Percentiles rank a stretch among this genome's conserved stretches.
Conservation (phyloP, 2,888 invertebrate genomes). For the Trachelus stipa region DNA sequence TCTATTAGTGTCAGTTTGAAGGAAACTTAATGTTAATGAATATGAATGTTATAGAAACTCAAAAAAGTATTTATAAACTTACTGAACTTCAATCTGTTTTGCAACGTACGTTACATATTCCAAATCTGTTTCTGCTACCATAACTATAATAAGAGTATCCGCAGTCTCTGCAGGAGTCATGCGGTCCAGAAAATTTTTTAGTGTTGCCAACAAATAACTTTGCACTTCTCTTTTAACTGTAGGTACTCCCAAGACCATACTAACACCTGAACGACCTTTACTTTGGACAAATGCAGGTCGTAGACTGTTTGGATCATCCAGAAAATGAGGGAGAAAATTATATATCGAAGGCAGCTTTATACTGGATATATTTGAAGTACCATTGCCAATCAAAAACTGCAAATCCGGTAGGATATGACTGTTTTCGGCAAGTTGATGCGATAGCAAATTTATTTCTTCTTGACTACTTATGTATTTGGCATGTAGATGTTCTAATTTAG, state of each 20-base stretch:
- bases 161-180: constrained; percentile 79
- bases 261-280: constrained; percentile 79
- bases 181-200: constrained; percentile 85
- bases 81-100: constrained; percentile 80
- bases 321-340: constrained; percentile 88
- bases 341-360: constrained; percentile 83
- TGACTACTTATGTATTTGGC: constrained; percentile 81
- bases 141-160: constrained; percentile 87
- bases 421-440: constrained; percentile 69
- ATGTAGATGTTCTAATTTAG: constrained; percentile 82
- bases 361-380: constrained; percentile 63
- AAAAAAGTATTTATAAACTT: constrained; percentile 61
- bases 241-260: constrained; percentile 89
- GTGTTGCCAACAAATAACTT: constrained; percentile 85
- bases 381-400: constrained; percentile 62
- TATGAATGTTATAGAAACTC: constrained; percentile 4
- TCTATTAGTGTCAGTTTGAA: too few relatives aligned
- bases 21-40: background rate
- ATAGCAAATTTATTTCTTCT: constrained; percentile 79
- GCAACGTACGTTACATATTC: constrained; percentile 81
- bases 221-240: constrained; percentile 91
- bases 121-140: constrained; percentile 87
- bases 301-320: constrained; percentile 81
- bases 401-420: constrained; percentile 59
- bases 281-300: constrained; percentile 83